A percentile compares a stretch with the other conserved stretches of the same genome.
Evolutionary conservation across 1,140 invertebrate species (phyloP).

Genomic region (Drosophila sucinea): DNA sequence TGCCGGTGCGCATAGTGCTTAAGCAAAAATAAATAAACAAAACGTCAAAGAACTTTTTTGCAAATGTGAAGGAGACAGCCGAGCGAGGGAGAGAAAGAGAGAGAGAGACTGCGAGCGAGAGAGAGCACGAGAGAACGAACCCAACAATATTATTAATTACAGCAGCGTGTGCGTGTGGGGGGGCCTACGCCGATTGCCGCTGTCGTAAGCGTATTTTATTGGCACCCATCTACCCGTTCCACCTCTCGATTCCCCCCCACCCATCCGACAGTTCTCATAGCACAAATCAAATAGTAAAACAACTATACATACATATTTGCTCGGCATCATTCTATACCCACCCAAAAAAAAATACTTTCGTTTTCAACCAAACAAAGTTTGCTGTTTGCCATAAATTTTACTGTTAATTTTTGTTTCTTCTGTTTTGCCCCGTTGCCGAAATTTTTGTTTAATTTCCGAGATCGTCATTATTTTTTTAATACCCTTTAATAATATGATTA

Average conservation of each 20-base stretch:
- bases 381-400: constrained; percentile 32
- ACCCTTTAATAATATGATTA: neutral
- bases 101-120: neutral
- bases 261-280: constrained; percentile 22
- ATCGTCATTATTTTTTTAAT: neutral
- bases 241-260: neutral
- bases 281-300: constrained; percentile 39
- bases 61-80: constrained; percentile 47
- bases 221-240: constrained; percentile 20
- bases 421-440: neutral
- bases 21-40: constrained; percentile 79
- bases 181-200: constrained; percentile 33
- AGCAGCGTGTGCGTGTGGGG: constrained; percentile 33
- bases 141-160: constrained; percentile 72
- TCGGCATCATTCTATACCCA: constrained; percentile 1
- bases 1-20: constrained; percentile 41
- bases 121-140: constrained; percentile 7
- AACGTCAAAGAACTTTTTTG: constrained; percentile 80
- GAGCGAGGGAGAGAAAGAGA: neutral
- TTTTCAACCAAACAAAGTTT: constrained; percentile 49
- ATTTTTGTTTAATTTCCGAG: neutral
- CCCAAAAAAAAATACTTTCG: constrained; percentile 54
- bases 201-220: constrained; percentile 77
- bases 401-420: neutral
- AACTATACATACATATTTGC: neutral